phyloP scores from a whole-genome alignment of 2,797 vertebrate genomes.

The Odontamblyopus lacepedii region DNA sequence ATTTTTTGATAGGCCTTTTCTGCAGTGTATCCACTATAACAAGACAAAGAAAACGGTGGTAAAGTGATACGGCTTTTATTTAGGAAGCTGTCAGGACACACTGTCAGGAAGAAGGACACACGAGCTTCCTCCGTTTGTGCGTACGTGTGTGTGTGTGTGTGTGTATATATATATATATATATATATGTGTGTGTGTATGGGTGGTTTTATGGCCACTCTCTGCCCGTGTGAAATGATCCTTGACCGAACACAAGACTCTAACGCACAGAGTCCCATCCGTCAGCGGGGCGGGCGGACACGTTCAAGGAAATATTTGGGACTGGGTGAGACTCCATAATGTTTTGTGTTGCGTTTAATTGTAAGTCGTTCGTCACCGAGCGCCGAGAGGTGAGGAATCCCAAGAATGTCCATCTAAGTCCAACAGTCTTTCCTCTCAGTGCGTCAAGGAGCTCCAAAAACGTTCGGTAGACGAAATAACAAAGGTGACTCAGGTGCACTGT shows the following conservation, averaged over 20 bases:
- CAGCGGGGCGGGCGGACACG: not conserved
- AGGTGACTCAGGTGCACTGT: not conserved
- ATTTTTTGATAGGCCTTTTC: no score
- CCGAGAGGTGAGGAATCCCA: not conserved
- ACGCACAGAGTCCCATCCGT: not conserved
- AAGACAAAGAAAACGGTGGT: not conserved
- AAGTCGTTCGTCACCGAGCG: not conserved
- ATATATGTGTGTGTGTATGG: not conserved
- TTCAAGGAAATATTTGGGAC: not conserved
- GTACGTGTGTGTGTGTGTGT: not conserved
- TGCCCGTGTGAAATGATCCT: constrained; percentile 18
- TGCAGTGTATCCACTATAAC: not conserved
- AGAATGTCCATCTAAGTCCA: not conserved
- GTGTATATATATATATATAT: not conserved
- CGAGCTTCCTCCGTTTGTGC: constrained; percentile 1
- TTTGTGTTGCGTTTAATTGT: not conserved
- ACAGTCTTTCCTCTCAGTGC: not conserved
- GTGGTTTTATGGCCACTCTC: constrained; percentile 5
- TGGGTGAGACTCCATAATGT: not conserved
- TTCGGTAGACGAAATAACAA: not conserved
- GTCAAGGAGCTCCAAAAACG: not conserved
- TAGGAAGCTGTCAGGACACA: constrained; percentile 49
- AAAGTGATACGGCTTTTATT: constrained; percentile 59
- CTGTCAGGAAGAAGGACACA: constrained; percentile 33
- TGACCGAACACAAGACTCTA: constrained; percentile 21